These are phyloP conservation scores for Dendrolimus pini DNA, from an alignment of 2,888 invertebrate species.

Conservation along the genomic window DNA sequence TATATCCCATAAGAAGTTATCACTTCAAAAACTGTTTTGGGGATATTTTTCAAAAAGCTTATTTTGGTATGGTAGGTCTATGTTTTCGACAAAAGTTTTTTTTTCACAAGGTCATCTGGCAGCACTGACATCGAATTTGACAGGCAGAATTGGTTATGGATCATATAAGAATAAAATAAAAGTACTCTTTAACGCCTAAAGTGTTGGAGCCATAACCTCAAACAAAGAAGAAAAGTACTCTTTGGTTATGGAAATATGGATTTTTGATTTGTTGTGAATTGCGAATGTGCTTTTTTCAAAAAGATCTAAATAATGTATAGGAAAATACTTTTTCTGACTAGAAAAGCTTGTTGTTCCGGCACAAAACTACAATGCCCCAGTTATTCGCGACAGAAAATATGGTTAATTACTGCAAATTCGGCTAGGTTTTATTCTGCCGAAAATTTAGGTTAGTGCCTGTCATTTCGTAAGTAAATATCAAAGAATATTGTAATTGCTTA, in stretches of 20 bases:
- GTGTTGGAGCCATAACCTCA: too few relatives aligned
- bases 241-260: neutral
- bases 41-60: too few relatives aligned
- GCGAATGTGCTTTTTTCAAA: constrained; percentile 37
- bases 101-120: too few relatives aligned
- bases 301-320: constrained; percentile 47
- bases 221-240: neutral
- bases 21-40: too few relatives aligned
- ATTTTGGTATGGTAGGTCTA: too few relatives aligned
- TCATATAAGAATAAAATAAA: too few relatives aligned
- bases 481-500: too few relatives aligned
- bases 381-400: constrained; percentile 44
- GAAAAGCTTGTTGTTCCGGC: constrained; percentile 45
- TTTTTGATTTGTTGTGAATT: constrained; percentile 33
- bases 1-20: too few relatives aligned
- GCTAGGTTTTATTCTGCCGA: constrained; percentile 54
- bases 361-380: constrained; percentile 41
- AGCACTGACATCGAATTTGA: too few relatives aligned
- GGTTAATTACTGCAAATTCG: constrained; percentile 43
- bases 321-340: constrained; percentile 55
- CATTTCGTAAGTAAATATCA: constrained; percentile 5
- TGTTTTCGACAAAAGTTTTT: too few relatives aligned
- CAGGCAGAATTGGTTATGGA: too few relatives aligned
- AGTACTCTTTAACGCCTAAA: neutral
- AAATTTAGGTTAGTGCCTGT: constrained; percentile 58